These are phyloP conservation scores for Geotrypetes seraphini DNA, from an alignment of 2,797 vertebrate species.

Conservation along the genomic window DNA sequence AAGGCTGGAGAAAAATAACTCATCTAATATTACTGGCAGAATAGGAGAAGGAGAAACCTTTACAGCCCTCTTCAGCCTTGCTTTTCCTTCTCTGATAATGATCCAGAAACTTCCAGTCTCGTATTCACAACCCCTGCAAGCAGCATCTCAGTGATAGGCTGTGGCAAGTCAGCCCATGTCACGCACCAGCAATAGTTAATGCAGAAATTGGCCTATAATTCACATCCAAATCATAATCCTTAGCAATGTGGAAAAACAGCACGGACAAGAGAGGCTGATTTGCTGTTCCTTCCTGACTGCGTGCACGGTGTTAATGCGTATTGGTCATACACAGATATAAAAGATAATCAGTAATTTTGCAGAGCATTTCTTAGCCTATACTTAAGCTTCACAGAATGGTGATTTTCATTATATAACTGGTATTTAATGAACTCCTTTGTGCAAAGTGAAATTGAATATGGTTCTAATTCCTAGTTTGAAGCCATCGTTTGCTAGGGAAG, in stretches of 20 bases:
- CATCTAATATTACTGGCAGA: too few relatives aligned
- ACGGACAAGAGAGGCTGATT: constrained; percentile 11
- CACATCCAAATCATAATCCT: constrained; percentile 1
- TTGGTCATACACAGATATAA: constrained; percentile 7
- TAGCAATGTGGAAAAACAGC: not conserved
- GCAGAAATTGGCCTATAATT: constrained; percentile 6
- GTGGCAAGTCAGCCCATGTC: too few relatives aligned
- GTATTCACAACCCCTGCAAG: too few relatives aligned
- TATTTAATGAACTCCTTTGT: constrained; percentile 80
- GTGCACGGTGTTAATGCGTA: constrained; percentile 4
- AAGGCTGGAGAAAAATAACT: too few relatives aligned
- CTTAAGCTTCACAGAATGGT: constrained; percentile 66
- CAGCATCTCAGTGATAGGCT: too few relatives aligned
- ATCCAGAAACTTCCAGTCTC: too few relatives aligned
- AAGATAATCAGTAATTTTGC: constrained; percentile 32
- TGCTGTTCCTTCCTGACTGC: not conserved
- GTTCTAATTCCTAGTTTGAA: constrained; percentile 55
- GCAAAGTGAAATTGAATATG: constrained; percentile 76
- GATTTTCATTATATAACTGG: constrained; percentile 69
- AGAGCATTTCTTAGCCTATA: constrained; percentile 43
- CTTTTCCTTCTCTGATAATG: too few relatives aligned
- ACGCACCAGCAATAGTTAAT: constrained; percentile 7
- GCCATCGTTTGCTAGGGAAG: constrained; percentile 35
- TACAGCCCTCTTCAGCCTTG: too few relatives aligned
- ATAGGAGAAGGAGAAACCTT: too few relatives aligned